Conservation (phyloP, 1,140 invertebrate species). For the Trachymyrmex cornetzi region DNA sequence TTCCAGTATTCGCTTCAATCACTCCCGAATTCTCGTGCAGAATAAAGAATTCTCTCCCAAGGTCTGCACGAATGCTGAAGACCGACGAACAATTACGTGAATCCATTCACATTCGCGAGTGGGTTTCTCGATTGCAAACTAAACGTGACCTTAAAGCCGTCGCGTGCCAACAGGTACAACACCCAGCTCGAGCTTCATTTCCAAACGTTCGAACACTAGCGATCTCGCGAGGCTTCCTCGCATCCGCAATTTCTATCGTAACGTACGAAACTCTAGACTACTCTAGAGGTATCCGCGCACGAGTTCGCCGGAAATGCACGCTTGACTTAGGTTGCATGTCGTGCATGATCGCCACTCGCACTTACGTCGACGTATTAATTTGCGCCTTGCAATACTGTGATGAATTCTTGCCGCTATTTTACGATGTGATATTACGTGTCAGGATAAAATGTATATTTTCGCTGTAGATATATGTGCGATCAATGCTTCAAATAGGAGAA, state of each 20-base stretch:
- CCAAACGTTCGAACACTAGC: slow-evolving; percentile 58
- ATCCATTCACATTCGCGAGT: slow-evolving; percentile 56
- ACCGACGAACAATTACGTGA: slow-evolving; percentile 34
- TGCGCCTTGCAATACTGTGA: slow-evolving; percentile 27
- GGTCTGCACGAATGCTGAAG: slow-evolving; percentile 31
- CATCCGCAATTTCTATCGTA: slow-evolving; percentile 38
- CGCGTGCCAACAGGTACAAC: slow-evolving; percentile 72
- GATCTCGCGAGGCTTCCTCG: slow-evolving; percentile 69
- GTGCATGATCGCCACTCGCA: slow-evolving; percentile 30
- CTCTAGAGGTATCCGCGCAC: not conserved
- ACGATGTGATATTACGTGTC: not conserved
- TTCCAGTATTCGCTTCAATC: not conserved
- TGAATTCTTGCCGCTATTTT: not conserved
- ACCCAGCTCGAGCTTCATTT: slow-evolving; percentile 66
- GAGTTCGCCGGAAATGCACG: slow-evolving; percentile 52
- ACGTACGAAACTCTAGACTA: slow-evolving; percentile 54
- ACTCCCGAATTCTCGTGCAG: not conserved
- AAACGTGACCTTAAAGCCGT: slow-evolving; percentile 68
- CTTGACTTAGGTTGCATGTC: slow-evolving; percentile 48
- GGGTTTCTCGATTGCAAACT: slow-evolving; percentile 37
- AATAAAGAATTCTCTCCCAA: slow-evolving; percentile 28
- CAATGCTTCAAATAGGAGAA: not conserved
- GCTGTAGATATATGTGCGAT: not conserved
- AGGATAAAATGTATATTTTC: slow-evolving; percentile 13
- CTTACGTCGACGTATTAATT: slow-evolving; percentile 46